A percentile compares a stretch with the other conserved stretches of the same genome.
phyloP scores from a whole-genome alignment of 2,888 invertebrate species.

The Leptogaster cylindrica region DNA sequence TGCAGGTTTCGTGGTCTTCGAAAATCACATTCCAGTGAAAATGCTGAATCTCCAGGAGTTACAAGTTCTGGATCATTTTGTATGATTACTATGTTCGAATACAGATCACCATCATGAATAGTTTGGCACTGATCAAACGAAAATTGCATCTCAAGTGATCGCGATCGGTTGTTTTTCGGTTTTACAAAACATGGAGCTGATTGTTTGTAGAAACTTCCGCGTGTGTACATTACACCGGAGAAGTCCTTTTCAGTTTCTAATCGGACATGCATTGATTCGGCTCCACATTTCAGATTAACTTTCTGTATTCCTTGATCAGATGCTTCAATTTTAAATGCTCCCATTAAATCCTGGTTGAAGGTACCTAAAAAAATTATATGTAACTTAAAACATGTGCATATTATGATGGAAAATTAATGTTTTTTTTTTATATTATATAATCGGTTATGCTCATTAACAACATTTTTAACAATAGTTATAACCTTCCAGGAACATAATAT shows the following conservation, averaged over 20 bases:
- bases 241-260: conserved; percentile 66
- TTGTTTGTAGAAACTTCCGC: conserved; percentile 68
- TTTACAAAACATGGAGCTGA: conserved; percentile 66
- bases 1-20: conserved; percentile 65
- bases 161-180: conserved; percentile 60
- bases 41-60: conserved; percentile 71
- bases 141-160: conserved; percentile 65
- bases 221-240: conserved; percentile 69
- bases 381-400: not conserved
- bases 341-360: conserved; percentile 65
- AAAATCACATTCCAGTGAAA: conserved; percentile 71
- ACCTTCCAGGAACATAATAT: not conserved
- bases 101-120: conserved; percentile 65
- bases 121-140: conserved; percentile 67
- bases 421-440: not conserved
- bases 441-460: not conserved
- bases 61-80: conserved; percentile 72
- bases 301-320: conserved; percentile 66
- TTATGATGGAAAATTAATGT: not conserved
- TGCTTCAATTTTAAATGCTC: conserved; percentile 66
- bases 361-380: conserved; percentile 56
- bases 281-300: conserved; percentile 66
- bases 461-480: not conserved
- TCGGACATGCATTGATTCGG: conserved; percentile 65
- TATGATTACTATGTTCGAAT: conserved; percentile 68